Conservation (phyloP, 2,113 vertebrate species). For the Dunckerocampus dactyliophorus region DNA sequence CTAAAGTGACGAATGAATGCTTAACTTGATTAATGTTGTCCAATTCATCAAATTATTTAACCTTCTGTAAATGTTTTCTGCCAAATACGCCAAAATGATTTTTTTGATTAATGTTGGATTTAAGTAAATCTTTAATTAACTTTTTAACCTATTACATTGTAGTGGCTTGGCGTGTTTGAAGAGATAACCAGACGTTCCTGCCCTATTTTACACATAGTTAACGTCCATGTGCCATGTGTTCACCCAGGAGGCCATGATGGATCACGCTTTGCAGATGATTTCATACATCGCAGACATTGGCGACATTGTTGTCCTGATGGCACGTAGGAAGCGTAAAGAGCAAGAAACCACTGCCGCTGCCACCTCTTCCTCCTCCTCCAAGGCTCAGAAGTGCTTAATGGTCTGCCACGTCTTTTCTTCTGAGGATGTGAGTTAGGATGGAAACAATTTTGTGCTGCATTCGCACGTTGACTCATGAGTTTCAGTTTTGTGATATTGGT, state of each 20-base stretch:
- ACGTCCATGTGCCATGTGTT: neutral
- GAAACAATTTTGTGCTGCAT: neutral
- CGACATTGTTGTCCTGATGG: slow-evolving; percentile 87
- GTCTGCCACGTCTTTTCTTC: slow-evolving; percentile 92
- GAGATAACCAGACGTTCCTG: neutral
- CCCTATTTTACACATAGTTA: neutral
- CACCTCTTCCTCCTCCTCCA: slow-evolving; percentile 31
- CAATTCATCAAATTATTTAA: too few species aligned
- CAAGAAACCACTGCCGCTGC: slow-evolving; percentile 35
- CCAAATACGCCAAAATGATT: too few species aligned
- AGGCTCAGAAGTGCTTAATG: slow-evolving; percentile 77
- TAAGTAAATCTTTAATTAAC: too few species aligned
- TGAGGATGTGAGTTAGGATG: slow-evolving; percentile 76
- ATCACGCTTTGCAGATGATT: slow-evolving; percentile 91
- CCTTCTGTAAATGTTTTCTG: too few species aligned
- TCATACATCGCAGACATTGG: slow-evolving; percentile 93
- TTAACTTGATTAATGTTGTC: too few species aligned
- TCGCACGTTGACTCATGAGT: too few species aligned
- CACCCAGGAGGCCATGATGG: slow-evolving; percentile 93
- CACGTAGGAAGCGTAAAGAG: slow-evolving; percentile 75
- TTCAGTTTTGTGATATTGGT: too few species aligned
- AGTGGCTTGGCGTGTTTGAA: neutral
- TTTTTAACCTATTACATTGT: too few species aligned
- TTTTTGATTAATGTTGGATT: too few species aligned
- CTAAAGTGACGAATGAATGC: too few species aligned